Conservation (phyloP, 2,888 invertebrate genomes). For the Fragum fragum region DNA sequence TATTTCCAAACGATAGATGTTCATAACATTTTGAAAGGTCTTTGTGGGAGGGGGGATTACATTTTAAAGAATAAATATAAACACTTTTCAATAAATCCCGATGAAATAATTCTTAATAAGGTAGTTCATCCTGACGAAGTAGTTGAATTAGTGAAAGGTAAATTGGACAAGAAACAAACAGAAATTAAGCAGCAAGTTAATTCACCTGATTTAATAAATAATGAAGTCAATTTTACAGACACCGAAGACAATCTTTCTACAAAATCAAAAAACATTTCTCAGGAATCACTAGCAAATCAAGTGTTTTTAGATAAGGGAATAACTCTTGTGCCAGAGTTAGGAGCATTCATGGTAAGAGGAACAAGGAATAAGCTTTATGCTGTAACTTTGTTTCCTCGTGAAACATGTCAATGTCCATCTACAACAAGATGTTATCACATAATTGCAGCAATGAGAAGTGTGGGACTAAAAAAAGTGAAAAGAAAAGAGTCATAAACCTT, state of each 20-base stretch:
- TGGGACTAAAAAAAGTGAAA: background rate
- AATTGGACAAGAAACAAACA: background rate
- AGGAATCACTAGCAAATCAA: background rate
- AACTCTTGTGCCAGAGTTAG: constrained; percentile 27
- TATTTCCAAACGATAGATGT: constrained; percentile 46
- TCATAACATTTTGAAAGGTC: constrained; percentile 30
- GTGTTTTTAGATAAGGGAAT: no score
- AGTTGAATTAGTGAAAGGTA: constrained; percentile 22
- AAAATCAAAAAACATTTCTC: background rate
- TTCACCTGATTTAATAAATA: no score
- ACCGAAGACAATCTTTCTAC: no score
- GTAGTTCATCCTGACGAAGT: constrained; percentile 37
- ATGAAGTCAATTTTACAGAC: no score
- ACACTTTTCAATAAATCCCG: constrained; percentile 35
- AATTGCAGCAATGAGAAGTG: background rate
- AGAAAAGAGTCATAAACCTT: no score
- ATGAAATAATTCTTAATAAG: constrained; percentile 8
- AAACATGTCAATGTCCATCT: background rate
- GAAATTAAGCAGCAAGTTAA: no score
- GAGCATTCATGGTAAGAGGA: constrained; percentile 25
- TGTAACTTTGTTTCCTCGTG: background rate
- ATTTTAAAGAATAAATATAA: constrained; percentile 10
- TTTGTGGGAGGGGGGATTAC: constrained; percentile 46
- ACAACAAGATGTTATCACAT: background rate
- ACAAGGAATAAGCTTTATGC: background rate